Conservation (phyloP, 1,140 invertebrate genomes). For the Lamellibrachia luymesi region DNA sequence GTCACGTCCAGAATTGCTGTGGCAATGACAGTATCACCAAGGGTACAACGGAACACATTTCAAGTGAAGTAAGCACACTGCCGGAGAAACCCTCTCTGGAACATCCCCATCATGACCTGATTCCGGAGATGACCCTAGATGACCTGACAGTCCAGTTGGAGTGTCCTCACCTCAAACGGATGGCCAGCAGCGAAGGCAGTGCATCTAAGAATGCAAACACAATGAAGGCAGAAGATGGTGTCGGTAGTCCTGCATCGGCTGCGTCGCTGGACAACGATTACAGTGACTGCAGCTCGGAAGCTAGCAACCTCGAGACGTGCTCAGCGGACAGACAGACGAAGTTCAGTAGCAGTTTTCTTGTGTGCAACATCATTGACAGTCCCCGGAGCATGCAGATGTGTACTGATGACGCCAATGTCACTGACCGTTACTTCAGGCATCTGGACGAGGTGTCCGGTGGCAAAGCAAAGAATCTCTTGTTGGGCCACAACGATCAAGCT, state of each 20-base stretch:
- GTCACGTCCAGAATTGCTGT: not conserved
- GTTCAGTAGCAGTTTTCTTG: not conserved
- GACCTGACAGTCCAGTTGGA: not conserved
- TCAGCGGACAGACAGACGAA: not conserved
- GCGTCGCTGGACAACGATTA: not conserved
- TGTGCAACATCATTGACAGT: not conserved
- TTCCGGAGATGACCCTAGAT: constrained; percentile 13
- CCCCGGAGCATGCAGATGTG: not conserved
- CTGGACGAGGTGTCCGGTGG: too few relatives aligned
- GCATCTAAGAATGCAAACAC: not conserved
- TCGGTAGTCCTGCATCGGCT: not conserved
- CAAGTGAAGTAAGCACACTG: not conserved
- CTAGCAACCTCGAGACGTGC: not conserved
- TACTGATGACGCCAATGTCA: not conserved
- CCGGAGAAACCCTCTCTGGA: not conserved
- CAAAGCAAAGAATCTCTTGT: too few relatives aligned
- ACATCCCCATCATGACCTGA: not conserved
- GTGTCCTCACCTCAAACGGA: constrained; percentile 8
- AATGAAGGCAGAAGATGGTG: not conserved
- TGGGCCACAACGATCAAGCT: too few relatives aligned
- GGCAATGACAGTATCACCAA: not conserved
- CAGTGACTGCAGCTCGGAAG: not conserved
- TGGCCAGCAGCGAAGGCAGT: not conserved
- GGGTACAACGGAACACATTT: not conserved
- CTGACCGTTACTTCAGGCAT: too few relatives aligned